phyloP scores from a whole-genome alignment of 2,797 vertebrate species.

The Amblyraja radiata region DNA sequence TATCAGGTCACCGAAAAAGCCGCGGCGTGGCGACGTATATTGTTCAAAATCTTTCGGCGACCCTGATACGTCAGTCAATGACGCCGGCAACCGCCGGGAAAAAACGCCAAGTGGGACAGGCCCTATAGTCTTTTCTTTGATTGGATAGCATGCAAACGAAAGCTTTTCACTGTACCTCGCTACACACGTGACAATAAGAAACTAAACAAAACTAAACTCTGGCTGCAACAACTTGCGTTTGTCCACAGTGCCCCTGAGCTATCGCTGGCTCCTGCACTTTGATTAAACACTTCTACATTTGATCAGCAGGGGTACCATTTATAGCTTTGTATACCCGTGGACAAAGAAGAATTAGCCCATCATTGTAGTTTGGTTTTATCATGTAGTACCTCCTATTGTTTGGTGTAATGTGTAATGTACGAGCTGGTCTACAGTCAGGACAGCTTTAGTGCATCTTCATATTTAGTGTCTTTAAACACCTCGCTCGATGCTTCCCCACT shows the following conservation, averaged over 20 bases:
- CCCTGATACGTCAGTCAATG: too few species aligned
- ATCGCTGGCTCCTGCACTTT: constrained; percentile 23
- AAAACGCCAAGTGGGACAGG: too few species aligned
- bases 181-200: neutral
- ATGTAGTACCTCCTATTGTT: constrained; percentile 30
- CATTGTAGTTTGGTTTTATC: constrained; percentile 26
- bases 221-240: constrained; percentile 1
- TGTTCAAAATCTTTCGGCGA: too few species aligned
- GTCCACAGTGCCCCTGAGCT: constrained; percentile 26
- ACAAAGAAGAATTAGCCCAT: constrained; percentile 27
- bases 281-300: constrained; percentile 30
- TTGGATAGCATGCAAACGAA: too few species aligned
- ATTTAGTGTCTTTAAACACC: constrained; percentile 29
- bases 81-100: too few species aligned
- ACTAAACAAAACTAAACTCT: neutral
- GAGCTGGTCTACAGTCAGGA: neutral
- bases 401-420: constrained; percentile 27
- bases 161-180: too few species aligned
- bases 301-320: constrained; percentile 32
- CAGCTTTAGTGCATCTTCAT: constrained; percentile 29
- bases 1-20: too few species aligned
- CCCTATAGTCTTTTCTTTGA: too few species aligned
- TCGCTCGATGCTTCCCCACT: neutral
- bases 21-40: too few species aligned
- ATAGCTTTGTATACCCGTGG: constrained; percentile 27